Evolutionary conservation across 1,140 invertebrate species (phyloP), one percentile per base, ranked within the genome.

Genomic region (Argopecten irradians): DNA sequence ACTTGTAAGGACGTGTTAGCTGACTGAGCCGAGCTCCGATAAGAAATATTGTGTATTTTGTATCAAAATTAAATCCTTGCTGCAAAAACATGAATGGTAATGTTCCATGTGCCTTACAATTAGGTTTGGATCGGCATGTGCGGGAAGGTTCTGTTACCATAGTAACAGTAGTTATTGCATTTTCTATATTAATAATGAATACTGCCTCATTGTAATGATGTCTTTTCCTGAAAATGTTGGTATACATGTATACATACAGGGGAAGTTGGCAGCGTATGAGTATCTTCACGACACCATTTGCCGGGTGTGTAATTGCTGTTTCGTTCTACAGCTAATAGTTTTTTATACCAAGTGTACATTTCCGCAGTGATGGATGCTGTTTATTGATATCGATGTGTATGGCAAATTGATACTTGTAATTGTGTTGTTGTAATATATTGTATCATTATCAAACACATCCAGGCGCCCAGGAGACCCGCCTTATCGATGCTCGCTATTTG

Each of bases 11-110:
- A 71, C 55, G 55, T 71, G 55, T n/a, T 71, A 71, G 55, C 55
- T 22, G 55, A 71, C 55, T 16, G 16, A 71, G 55, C 55, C 13
- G 22, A 71, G 55, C 55, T 71, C 55, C 22, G 55, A 71, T 71
- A 71, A 71, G 55, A 71, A 71, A 71, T 28, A 71, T 28, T 28
- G 55, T 71, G 55, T 71, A 71, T 71, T 71, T 71, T 71, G 55
- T 71, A 71, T 71, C 55, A 71, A 71, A 71, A 71, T 71, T 71
- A 71, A 71, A 71, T 71, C 55, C n/a, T 71, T 71, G 55, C 55
- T 71, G n/a, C 55, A 71, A 71, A 71, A 71, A 71, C 55, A 28
- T 71, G 55, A 71, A 71, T 71, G 55, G 55, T 71, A 71, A 71
- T 71, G 55, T 28, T 71, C 55, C 55, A 71, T 28, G n/a, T 28